Conservation (phyloP, 1,140 invertebrate genomes). For the Ditylenchus dipsaci region DNA sequence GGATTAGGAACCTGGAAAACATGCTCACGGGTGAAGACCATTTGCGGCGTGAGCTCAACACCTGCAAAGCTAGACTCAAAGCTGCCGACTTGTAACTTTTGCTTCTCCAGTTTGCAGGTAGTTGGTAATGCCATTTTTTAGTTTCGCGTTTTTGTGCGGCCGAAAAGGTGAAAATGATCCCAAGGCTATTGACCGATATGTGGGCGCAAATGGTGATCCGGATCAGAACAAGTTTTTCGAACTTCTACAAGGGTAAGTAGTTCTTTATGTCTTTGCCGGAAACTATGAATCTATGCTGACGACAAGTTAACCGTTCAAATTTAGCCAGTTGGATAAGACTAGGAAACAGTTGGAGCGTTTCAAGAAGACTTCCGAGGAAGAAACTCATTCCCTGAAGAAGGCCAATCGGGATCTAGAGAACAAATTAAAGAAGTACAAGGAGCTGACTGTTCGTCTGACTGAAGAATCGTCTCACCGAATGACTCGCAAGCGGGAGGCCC, state of each 20-base stretch:
- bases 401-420: neutral
- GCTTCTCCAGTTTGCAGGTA: constrained; percentile 2
- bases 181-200: constrained; percentile 8
- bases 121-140: constrained; percentile 1
- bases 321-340: no score
- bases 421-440: neutral
- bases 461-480: neutral
- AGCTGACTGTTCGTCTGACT: neutral
- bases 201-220: constrained; percentile 11
- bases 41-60: neutral
- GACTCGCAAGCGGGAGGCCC: no score
- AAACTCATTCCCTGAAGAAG: neutral
- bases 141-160: neutral
- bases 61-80: constrained; percentile 7
- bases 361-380: neutral
- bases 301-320: no score
- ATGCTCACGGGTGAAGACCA: constrained; percentile 9
- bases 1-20: constrained; percentile 9
- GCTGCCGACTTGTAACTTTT: constrained; percentile 23
- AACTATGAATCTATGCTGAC: no score
- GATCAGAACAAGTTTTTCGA: constrained; percentile 17
- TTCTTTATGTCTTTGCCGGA: no score
- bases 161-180: neutral
- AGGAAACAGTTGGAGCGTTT: neutral
- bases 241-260: constrained; percentile 5